phyloP scores from a whole-genome alignment of 53 echinoderm and acorn worm genomes.

The Holothuria leucospilota region DNA sequence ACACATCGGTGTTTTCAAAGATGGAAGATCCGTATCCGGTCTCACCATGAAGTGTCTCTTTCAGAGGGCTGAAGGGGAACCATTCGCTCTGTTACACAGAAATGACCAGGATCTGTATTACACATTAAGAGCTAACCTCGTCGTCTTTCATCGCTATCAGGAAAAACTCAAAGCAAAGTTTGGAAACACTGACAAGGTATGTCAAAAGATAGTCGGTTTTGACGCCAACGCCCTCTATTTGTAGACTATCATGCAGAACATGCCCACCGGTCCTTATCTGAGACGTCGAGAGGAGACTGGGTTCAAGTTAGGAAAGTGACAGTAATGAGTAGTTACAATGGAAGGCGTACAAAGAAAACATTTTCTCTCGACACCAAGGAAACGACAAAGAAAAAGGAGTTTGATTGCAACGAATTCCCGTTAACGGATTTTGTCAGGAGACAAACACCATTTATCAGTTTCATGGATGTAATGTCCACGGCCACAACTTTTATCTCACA shows the following conservation, averaged over 20 bases:
- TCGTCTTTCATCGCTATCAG: conserved; percentile 38
- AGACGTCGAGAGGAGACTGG: background rate
- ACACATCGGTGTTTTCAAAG: conserved; percentile 49
- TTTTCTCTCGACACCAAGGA: conserved; percentile 31
- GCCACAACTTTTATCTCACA: conserved; percentile 12
- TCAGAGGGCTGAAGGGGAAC: background rate
- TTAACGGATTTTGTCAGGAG: background rate
- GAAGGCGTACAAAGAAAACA: background rate
- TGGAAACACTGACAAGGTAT: conserved; percentile 3
- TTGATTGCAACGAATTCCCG: background rate
- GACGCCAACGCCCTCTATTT: conserved; percentile 57
- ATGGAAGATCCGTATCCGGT: conserved; percentile 6
- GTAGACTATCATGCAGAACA: conserved; percentile 48
- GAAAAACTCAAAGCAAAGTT: conserved; percentile 2
- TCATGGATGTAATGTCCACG: conserved; percentile 60
- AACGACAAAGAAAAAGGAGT: conserved; percentile 35
- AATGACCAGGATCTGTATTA: conserved; percentile 52
- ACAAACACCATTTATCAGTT: conserved; percentile 56
- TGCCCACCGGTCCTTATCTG: conserved; percentile 59
- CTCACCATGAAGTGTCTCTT: conserved; percentile 52
- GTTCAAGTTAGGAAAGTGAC: background rate
- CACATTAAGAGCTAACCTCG: conserved; percentile 47
- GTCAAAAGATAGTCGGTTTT: conserved; percentile 54
- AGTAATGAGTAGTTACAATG: conserved; percentile 12
- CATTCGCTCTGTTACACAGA: conserved; percentile 30